Conservation (phyloP, 1,140 invertebrate genomes). For the Heliconius himera region DNA sequence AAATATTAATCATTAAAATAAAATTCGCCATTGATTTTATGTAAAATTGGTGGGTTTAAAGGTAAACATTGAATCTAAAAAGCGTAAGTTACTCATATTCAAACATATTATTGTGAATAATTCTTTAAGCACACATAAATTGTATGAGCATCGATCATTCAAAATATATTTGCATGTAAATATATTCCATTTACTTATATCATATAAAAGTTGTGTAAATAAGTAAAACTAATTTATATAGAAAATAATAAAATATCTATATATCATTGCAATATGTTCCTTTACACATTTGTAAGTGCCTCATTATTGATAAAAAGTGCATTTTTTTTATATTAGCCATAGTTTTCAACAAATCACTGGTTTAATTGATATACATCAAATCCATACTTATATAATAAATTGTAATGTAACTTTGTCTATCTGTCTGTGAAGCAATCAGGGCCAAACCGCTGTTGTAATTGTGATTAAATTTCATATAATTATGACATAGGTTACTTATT, state of each 20-base stretch:
- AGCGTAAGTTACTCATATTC: neutral
- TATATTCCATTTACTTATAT: neutral
- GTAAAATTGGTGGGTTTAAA: conserved; percentile 20
- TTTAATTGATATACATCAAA: too few relatives aligned
- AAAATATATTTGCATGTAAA: neutral
- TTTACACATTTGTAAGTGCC: neutral
- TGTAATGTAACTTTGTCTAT: too few relatives aligned
- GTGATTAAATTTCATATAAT: too few relatives aligned
- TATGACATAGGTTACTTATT: too few relatives aligned
- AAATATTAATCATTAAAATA: neutral
- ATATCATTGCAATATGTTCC: neutral
- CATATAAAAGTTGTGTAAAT: neutral
- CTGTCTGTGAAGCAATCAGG: too few relatives aligned
- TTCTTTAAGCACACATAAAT: neutral
- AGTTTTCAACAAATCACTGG: neutral
- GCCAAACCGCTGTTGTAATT: too few relatives aligned
- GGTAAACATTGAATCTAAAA: neutral
- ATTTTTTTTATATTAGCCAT: neutral
- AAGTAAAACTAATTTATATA: neutral
- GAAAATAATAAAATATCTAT: neutral
- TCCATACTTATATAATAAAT: too few relatives aligned
- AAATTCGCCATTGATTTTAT: neutral
- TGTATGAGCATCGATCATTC: neutral
- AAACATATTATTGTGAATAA: neutral
- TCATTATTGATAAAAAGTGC: neutral